Conservation (phyloP, 2,113 vertebrate species). For the Vidua macroura region DNA sequence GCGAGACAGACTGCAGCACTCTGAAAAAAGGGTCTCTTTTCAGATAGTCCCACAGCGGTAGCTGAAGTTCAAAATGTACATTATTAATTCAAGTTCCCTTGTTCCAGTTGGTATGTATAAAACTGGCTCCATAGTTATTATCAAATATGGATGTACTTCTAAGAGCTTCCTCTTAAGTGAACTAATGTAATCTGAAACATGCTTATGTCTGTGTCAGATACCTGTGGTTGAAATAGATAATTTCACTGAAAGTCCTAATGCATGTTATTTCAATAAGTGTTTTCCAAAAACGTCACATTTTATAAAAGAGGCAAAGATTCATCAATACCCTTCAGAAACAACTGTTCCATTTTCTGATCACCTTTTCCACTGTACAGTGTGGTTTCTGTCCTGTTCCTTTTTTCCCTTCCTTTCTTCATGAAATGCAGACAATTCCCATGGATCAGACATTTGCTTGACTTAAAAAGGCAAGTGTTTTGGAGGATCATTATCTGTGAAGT, state of each 20-base stretch:
- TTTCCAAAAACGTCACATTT: background rate
- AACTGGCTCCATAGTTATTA: conserved; percentile 27
- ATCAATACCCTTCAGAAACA: background rate
- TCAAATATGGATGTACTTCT: conserved; percentile 36
- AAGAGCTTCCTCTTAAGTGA: conserved; percentile 43
- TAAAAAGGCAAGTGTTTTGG: background rate
- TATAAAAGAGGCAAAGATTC: background rate
- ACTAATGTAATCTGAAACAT: conserved; percentile 15
- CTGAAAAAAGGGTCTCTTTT: background rate
- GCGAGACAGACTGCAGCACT: background rate
- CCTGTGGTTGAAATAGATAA: background rate
- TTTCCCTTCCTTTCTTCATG: background rate
- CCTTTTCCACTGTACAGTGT: background rate
- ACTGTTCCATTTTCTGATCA: conserved; percentile 25
- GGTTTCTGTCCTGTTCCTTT: background rate
- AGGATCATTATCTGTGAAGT: background rate
- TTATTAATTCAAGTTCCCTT: conserved; percentile 38
- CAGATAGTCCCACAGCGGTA: background rate
- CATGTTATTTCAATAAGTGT: background rate
- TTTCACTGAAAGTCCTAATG: conserved; percentile 15
- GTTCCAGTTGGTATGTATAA: conserved; percentile 17
- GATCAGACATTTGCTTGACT: background rate
- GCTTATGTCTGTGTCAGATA: background rate
- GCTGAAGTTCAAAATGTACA: background rate
- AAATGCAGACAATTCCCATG: background rate